Conservation (phyloP, 2,113 vertebrate genomes). For the Taurulus bubalis region DNA sequence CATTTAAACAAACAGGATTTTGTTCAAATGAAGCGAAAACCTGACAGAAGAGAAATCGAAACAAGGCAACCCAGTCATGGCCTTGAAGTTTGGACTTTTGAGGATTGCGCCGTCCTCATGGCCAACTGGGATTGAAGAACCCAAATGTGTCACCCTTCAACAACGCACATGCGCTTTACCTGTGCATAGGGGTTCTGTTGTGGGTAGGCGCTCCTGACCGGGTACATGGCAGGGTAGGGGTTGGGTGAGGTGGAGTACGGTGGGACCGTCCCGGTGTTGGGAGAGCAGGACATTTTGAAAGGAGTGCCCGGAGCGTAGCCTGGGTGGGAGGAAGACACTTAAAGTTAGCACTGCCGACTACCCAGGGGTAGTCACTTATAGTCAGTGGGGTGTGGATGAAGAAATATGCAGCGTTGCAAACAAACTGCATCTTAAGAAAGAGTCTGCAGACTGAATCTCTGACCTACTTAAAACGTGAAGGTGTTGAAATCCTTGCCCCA, state of each 20-base stretch:
- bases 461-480: background rate
- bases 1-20: background rate
- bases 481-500: background rate
- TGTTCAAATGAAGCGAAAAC: background rate
- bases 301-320: slow-evolving; percentile 95
- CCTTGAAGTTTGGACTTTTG: background rate
- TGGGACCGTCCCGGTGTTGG: slow-evolving; percentile 92
- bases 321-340: slow-evolving; percentile 40
- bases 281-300: slow-evolving; percentile 98
- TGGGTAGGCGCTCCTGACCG: slow-evolving; percentile 95
- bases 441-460: background rate
- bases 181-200: slow-evolving; percentile 98
- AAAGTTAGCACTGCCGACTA: slow-evolving; percentile 7
- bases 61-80: background rate
- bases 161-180: slow-evolving; percentile 76
- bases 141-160: background rate
- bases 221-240: slow-evolving; percentile 95
- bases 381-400: background rate
- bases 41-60: background rate
- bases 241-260: slow-evolving; percentile 94
- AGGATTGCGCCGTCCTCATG: background rate
- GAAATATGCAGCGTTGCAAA: background rate
- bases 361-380: background rate
- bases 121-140: background rate
- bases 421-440: background rate